Percentiles rank a stretch among this genome's conserved stretches.
phyloP scores from a whole-genome alignment of 2,113 vertebrate genomes.

The Vanacampus margaritifer region DNA sequence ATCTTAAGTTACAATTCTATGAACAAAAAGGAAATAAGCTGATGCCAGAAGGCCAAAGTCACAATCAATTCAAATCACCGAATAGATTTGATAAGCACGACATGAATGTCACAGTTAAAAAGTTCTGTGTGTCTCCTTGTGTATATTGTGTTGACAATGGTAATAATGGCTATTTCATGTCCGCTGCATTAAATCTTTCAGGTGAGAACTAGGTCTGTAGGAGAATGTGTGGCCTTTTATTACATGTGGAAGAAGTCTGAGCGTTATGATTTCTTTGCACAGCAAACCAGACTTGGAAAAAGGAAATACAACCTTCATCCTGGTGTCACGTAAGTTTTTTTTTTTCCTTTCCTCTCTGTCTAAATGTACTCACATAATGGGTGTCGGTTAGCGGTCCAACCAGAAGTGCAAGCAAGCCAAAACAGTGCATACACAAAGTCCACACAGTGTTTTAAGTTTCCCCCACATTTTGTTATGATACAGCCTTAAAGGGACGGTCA shows the following conservation, averaged over 20 bases:
- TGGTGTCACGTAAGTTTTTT: conserved; percentile 87
- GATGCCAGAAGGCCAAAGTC: background rate
- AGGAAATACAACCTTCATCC: conserved; percentile 97
- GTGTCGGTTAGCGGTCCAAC: too few relatives aligned
- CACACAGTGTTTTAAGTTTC: too few relatives aligned
- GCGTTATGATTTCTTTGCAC: conserved; percentile 96
- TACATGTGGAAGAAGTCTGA: conserved; percentile 99
- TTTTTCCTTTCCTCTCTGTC: background rate
- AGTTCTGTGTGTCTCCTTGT: conserved; percentile 35
- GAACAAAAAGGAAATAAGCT: background rate
- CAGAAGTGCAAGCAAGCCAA: too few relatives aligned
- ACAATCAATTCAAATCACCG: background rate
- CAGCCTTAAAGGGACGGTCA: too few relatives aligned
- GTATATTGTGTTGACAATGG: conserved; percentile 41
- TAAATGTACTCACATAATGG: too few relatives aligned
- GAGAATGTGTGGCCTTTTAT: conserved; percentile 98
- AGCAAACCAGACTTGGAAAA: conserved; percentile 96
- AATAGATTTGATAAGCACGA: background rate
- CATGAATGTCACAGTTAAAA: background rate
- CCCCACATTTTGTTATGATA: too few relatives aligned
- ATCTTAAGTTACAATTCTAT: background rate
- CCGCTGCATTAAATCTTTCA: conserved; percentile 77
- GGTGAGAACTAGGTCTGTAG: conserved; percentile 97
- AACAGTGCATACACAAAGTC: too few relatives aligned
- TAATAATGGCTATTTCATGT: conserved; percentile 68